A percentile compares a stretch with the other conserved stretches of the same genome.
These are phyloP conservation scores for Branchellion lobata DNA, from an alignment of 2,888 invertebrate species.

Conservation along the genomic window DNA sequence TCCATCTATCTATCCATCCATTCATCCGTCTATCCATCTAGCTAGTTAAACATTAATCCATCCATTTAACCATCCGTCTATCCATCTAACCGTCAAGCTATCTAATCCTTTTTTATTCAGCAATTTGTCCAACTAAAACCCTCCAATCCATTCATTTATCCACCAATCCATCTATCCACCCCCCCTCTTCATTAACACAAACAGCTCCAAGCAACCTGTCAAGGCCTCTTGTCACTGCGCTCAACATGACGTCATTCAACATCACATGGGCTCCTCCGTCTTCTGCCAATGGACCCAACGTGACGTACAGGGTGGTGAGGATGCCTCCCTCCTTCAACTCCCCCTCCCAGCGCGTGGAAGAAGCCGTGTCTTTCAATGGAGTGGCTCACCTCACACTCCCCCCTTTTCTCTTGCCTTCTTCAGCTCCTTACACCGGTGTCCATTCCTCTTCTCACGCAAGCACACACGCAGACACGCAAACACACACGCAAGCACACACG, in stretches of 20 bases:
- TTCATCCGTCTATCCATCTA: no score
- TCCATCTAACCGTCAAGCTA: no score
- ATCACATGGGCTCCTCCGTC: slow-evolving; percentile 58
- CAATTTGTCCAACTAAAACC: no score
- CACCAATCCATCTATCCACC: no score
- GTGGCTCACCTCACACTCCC: slow-evolving; percentile 60
- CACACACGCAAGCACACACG: no score
- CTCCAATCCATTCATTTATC: no score
- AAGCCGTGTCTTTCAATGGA: slow-evolving; percentile 58
- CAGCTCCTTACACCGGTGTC: slow-evolving; percentile 60
- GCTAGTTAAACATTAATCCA: no score
- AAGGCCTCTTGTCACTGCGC: slow-evolving; percentile 55
- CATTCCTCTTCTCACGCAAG: not conserved
- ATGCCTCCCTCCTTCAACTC: slow-evolving; percentile 57
- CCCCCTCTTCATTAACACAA: no score
- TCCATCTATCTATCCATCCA: no score
- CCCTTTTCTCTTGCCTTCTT: slow-evolving; percentile 58
- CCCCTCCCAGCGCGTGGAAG: slow-evolving; percentile 57
- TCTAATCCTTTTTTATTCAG: no score
- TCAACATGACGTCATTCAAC: slow-evolving; percentile 57
- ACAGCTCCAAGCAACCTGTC: slow-evolving; percentile 57
- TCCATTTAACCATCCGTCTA: no score
- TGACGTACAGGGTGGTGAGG: slow-evolving; percentile 57
- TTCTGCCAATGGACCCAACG: slow-evolving; percentile 58
- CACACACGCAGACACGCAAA: no score